Conservation (phyloP, 2,797 vertebrate genomes). For the Notamacropus eugenii region DNA sequence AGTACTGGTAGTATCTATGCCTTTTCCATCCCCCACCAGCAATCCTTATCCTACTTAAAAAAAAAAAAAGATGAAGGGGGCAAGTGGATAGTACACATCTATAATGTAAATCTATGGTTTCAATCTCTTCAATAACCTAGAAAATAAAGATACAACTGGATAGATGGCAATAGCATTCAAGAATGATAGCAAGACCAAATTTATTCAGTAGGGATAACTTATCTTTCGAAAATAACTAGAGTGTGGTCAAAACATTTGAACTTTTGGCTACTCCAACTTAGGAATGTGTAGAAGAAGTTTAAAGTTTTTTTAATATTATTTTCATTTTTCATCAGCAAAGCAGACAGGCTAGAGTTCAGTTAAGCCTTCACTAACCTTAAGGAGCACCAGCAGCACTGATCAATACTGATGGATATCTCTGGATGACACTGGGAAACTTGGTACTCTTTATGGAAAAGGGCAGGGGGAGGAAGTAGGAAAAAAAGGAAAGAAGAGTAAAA, state of each 20-base stretch:
- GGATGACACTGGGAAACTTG: background rate
- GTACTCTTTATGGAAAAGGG: background rate
- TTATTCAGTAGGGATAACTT: constrained; percentile 42
- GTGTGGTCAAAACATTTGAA: constrained; percentile 9
- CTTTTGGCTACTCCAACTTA: background rate
- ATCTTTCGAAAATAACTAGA: constrained; percentile 42
- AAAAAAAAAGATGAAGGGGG: background rate
- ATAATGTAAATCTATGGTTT: constrained; percentile 35
- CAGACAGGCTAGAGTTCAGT: background rate
- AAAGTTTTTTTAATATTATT: background rate
- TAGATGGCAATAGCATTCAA: constrained; percentile 24
- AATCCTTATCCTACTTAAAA: background rate
- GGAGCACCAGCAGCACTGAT: background rate
- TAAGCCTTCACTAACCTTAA: background rate
- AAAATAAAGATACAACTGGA: constrained; percentile 1
- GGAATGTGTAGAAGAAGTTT: background rate
- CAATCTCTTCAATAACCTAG: constrained; percentile 37
- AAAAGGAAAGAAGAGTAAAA: background rate
- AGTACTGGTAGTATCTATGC: constrained; percentile 26
- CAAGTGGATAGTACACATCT: background rate
- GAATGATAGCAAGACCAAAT: constrained; percentile 31
- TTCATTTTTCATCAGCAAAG: constrained; percentile 9
- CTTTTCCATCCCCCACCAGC: background rate
- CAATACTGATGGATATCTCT: background rate
- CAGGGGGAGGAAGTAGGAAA: no score